phyloP scores from a whole-genome alignment of 2,888 invertebrate species.

The Pimpla rufipes region DNA sequence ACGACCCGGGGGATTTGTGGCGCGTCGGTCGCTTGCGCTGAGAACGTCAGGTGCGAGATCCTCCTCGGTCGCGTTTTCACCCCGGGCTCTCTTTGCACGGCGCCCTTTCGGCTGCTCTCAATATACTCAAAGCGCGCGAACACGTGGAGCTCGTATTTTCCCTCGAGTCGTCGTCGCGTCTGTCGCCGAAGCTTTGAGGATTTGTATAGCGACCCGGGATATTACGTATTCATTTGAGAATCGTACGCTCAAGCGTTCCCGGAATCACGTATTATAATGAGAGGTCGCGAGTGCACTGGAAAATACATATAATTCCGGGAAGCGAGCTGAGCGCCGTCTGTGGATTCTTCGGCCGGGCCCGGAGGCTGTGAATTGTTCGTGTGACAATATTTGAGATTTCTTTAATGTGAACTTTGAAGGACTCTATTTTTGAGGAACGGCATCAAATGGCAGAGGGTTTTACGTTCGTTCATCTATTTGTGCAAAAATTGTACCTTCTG shows the following conservation, averaged over 20 bases:
- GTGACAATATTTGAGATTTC: not conserved
- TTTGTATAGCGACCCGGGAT: not conserved
- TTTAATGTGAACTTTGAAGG: not conserved
- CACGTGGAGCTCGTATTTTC: constrained; percentile 43
- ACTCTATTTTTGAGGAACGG: not conserved
- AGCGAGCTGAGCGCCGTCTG: not conserved
- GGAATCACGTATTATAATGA: constrained; percentile 13
- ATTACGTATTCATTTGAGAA: constrained; percentile 25
- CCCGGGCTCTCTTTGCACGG: not conserved
- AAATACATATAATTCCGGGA: not conserved
- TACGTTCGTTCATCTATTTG: not conserved
- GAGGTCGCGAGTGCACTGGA: not conserved
- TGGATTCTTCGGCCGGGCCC: not conserved
- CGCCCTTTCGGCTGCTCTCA: constrained; percentile 23
- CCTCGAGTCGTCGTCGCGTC: not conserved
- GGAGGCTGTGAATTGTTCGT: not conserved
- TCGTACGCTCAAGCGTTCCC: not conserved
- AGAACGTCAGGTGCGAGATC: constrained; percentile 43
- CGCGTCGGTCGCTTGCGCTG: no score
- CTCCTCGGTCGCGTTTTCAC: constrained; percentile 4
- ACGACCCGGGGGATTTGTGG: constrained; percentile 53
- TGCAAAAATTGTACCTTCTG: not conserved
- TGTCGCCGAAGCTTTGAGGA: not conserved
- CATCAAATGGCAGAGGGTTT: not conserved
- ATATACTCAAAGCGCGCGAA: not conserved